phyloP scores from a whole-genome alignment of 2,888 invertebrate genomes.

The Neoaliturus tenellus region DNA sequence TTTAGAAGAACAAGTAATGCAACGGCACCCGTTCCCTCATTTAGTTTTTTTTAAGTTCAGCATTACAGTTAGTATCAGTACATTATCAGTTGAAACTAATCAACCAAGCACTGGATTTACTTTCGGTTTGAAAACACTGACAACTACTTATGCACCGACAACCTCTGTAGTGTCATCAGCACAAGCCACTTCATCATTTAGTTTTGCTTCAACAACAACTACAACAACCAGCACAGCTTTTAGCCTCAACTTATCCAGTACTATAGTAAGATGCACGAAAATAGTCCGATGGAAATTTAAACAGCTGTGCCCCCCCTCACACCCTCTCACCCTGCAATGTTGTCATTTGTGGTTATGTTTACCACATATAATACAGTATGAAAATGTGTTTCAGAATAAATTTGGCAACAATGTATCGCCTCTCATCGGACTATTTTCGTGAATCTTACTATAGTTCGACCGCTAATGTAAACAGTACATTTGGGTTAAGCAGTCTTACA shows the following conservation, averaged over 20 bases:
- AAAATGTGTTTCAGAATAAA: too few relatives aligned
- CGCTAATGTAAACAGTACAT: slow-evolving; percentile 12
- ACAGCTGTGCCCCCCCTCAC: too few relatives aligned
- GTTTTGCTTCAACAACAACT: slow-evolving; percentile 15
- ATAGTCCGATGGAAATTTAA: too few relatives aligned
- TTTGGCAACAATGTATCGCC: too few relatives aligned
- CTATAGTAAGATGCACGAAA: too few relatives aligned
- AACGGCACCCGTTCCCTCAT: neutral
- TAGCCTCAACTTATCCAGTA: slow-evolving; percentile 15
- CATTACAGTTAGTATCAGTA: too few relatives aligned
- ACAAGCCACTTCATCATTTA: slow-evolving; percentile 43
- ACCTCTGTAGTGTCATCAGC: neutral
- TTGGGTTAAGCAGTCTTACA: slow-evolving; percentile 19
- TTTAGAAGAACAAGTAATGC: neutral
- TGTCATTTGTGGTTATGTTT: too few relatives aligned
- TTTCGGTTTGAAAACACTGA: slow-evolving; percentile 26
- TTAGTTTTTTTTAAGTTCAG: neutral
- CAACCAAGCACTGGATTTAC: neutral
- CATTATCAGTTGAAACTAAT: neutral
- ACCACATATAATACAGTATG: too few relatives aligned
- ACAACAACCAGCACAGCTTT: neutral
- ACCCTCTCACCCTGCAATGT: too few relatives aligned
- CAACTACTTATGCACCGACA: neutral
- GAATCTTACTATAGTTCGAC: too few relatives aligned
- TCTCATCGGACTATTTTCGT: too few relatives aligned